A percentile compares a stretch with the other conserved stretches of the same genome.
Evolutionary conservation across 2,113 vertebrate genomes (phyloP).

Genomic region (Halichoerus grypus): DNA sequence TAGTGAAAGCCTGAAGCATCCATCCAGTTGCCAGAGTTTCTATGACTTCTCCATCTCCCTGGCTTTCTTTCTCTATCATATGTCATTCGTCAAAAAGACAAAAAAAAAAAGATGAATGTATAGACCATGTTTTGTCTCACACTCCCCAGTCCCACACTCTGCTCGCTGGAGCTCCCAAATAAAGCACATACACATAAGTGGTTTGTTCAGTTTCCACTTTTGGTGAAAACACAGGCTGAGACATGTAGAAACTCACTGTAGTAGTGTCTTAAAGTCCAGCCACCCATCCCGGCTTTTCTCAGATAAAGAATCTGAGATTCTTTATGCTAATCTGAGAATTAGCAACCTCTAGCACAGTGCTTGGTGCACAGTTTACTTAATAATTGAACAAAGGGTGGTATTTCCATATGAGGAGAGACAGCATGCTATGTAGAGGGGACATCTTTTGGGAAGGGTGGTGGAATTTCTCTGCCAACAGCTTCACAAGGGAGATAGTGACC

Average conservation of each 20-base stretch:
- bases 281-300: constrained; percentile 84
- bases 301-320: constrained; percentile 71
- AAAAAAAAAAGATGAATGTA: background rate
- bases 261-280: constrained; percentile 85
- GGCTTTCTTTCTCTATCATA: background rate
- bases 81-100: background rate
- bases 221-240: background rate
- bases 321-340: too few species aligned
- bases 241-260: constrained; percentile 76
- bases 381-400: background rate
- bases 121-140: background rate
- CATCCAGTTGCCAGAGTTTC: background rate
- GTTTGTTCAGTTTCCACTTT: background rate
- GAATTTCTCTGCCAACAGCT: background rate
- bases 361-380: background rate
- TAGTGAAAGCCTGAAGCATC: background rate
- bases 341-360: background rate
- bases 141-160: background rate
- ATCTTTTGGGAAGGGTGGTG: background rate
- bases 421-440: too few species aligned
- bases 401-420: background rate
- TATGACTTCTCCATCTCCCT: background rate
- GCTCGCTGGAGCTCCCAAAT: background rate
- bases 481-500: background rate
- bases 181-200: background rate